Evolutionary conservation across 2,113 vertebrate species (phyloP).

Genomic region (Hyla sarda): DNA sequence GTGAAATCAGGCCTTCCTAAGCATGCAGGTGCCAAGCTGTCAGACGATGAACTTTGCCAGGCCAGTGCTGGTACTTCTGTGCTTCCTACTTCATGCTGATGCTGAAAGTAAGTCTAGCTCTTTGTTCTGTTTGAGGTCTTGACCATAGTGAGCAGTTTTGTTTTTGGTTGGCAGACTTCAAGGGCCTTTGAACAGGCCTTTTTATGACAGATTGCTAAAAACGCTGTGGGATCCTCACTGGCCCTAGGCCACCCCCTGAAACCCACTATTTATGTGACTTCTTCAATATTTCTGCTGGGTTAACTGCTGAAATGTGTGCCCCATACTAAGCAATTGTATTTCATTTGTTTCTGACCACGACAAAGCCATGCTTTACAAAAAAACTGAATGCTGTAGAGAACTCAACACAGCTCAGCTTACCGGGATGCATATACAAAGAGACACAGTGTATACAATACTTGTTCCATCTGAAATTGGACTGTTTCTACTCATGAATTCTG

Average conservation of each 20-base stretch:
- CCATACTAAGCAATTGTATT: slow-evolving; percentile 18
- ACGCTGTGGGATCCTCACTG: slow-evolving; percentile 63
- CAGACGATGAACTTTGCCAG: slow-evolving; percentile 85
- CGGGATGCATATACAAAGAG: not conserved
- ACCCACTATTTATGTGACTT: slow-evolving; percentile 65
- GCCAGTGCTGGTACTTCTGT: slow-evolving; percentile 83
- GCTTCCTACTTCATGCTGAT: slow-evolving; percentile 81
- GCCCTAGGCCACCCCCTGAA: slow-evolving; percentile 62
- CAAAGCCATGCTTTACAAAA: too few species aligned
- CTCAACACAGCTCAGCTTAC: not conserved
- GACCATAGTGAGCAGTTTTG: slow-evolving; percentile 61
- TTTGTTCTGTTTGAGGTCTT: slow-evolving; percentile 57
- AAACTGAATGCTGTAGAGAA: not conserved
- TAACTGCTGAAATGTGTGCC: not conserved
- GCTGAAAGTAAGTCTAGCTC: slow-evolving; percentile 88
- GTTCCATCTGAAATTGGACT: not conserved
- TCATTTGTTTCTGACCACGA: not conserved
- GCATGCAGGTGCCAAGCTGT: slow-evolving; percentile 87
- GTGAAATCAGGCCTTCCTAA: slow-evolving; percentile 83
- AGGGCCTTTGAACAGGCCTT: slow-evolving; percentile 61
- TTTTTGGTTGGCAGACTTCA: slow-evolving; percentile 66
- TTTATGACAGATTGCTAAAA: slow-evolving; percentile 66
- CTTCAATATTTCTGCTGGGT: slow-evolving; percentile 28
- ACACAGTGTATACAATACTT: not conserved
- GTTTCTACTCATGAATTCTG: too few species aligned